Base-by-base conservation (phyloP, 1,140 invertebrate species). In the Probaryconus sp. region DNA sequence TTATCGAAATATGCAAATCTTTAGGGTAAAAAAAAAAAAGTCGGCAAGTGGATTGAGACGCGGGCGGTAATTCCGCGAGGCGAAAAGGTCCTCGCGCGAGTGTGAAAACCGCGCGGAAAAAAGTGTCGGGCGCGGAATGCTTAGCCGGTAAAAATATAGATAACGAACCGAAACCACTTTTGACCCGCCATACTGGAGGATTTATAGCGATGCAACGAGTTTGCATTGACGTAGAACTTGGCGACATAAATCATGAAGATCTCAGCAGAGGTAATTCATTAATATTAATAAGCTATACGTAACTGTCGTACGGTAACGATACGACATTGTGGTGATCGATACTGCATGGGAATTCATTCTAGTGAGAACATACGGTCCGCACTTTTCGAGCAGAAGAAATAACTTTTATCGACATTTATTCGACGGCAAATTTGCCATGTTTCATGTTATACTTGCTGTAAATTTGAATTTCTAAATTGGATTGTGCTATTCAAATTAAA, bases 141-240 rank as follows among this genome's bases (percentile, higher is more conserved):
- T 76, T 70, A 76, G 40, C 76, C 37, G 76, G 80, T 82, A 83
- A 85, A 85, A 85, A 84, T 85, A 82, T 80, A 84, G 85, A 84
- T 86, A 87, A 86, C 83, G 83, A 81, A 84, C 79, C 81, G 84
- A 87, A 86, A 85, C 83, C 83, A 86, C 84, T 86, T 85, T 85
- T 84, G 83, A 86, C 81, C 83, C 80, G 80, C 79, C 80, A 83
- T 68, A 78, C 61, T 50, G 47, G 42, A 82, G 82, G 84, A 87
- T 87, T 87, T 87, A 87, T 84, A 84, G 80, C 84, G 71, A 81
- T 83, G 83, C 83, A 86, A 84, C 83, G 79, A 82, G 80, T 78
- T 79, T 71, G 75, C 82, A 83, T 85, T 83, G 83, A 82, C 79
- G 76, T 80, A 79, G 73, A 75, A 82, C 79, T 81, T 72, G 68